Percentiles rank a stretch among this genome's conserved stretches.
phyloP scores from a whole-genome alignment of 2,888 invertebrate species.

The Polyommatus icarus region DNA sequence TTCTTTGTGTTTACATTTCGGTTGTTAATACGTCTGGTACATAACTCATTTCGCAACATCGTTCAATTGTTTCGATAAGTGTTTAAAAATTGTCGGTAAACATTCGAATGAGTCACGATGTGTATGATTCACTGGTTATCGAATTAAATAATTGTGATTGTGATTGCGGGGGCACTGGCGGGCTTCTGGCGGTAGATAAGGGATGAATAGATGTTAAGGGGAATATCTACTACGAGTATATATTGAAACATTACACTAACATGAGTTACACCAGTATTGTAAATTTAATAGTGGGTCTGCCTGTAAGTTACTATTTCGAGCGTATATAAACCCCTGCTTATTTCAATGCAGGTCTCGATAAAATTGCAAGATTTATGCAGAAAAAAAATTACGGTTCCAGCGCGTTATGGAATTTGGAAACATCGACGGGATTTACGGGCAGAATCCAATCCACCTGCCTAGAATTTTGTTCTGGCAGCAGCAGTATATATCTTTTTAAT shows the following conservation, averaged over 20 bases:
- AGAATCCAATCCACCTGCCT: too few relatives aligned
- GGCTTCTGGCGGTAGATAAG: conserved; percentile 51
- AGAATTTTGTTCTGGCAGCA: too few relatives aligned
- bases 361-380: too few relatives aligned
- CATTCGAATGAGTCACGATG: background rate
- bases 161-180: conserved; percentile 35
- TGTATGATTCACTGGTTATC: conserved; percentile 56
- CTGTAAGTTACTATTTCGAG: too few relatives aligned
- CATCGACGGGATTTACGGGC: too few relatives aligned
- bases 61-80: conserved; percentile 9
- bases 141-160: conserved; percentile 51
- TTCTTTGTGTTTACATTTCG: background rate
- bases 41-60: conserved; percentile 8
- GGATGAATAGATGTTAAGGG: conserved; percentile 38
- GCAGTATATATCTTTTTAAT: too few relatives aligned
- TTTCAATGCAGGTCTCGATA: too few relatives aligned
- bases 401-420: too few relatives aligned
- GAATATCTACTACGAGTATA: conserved; percentile 30
- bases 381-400: too few relatives aligned
- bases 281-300: too few relatives aligned
- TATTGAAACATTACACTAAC: background rate
- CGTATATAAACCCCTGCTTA: too few relatives aligned
- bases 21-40: background rate
- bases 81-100: background rate
- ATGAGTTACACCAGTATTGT: background rate